Evolutionary conservation across 2,888 invertebrate genomes (phyloP).

Genomic region (Drosophila barbarae): DNA sequence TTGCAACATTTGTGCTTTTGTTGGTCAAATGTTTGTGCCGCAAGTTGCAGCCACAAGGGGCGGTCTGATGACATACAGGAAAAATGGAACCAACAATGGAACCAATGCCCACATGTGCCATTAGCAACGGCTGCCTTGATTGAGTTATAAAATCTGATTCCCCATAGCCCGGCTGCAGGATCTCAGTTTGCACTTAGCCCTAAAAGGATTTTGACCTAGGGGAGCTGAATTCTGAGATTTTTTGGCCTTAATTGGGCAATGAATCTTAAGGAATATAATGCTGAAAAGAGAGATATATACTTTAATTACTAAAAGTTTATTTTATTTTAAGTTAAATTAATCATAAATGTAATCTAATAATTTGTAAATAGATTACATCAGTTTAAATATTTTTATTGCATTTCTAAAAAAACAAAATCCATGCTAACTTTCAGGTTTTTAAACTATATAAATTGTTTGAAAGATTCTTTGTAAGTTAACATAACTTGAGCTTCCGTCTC

Average conservation of each 20-base stretch:
- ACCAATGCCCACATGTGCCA: conserved; percentile 69
- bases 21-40: conserved; percentile 67
- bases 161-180: conserved; percentile 11
- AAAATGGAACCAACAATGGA: conserved; percentile 14
- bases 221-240: background rate
- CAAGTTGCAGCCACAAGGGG: conserved; percentile 58
- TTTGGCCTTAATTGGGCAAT: conserved; percentile 4
- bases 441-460: no score
- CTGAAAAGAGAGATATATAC: no score
- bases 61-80: conserved; percentile 32
- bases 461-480: background rate
- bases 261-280: background rate
- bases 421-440: no score
- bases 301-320: background rate
- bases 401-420: background rate
- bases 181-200: conserved; percentile 28
- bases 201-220: background rate
- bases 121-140: conserved; percentile 70
- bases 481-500: no score
- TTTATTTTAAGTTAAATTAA: background rate
- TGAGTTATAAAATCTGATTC: conserved; percentile 67
- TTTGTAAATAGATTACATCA: background rate
- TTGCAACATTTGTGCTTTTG: conserved; percentile 58
- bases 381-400: no score
- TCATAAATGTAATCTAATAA: background rate